phyloP scores from a whole-genome alignment of 2,888 invertebrate genomes.

The Malacosoma neustria region DNA sequence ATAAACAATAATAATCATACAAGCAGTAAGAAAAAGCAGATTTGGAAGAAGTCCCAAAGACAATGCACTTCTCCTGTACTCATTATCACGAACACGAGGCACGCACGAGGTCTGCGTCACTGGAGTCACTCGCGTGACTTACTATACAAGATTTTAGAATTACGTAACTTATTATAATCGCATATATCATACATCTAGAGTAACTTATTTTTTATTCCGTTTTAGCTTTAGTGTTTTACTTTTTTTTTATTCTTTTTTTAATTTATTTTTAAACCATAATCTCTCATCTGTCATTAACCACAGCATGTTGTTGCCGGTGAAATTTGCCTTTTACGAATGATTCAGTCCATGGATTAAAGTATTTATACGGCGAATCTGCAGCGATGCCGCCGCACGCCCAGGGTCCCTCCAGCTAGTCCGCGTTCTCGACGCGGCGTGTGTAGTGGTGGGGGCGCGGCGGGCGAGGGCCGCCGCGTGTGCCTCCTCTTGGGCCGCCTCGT shows the following conservation, averaged over 20 bases:
- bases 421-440: constrained; percentile 52
- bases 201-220: constrained; percentile 73
- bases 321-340: constrained; percentile 80
- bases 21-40: constrained; percentile 10
- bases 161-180: constrained; percentile 71
- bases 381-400: constrained; percentile 20
- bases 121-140: constrained; percentile 34
- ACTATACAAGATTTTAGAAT: constrained; percentile 66
- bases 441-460: constrained; percentile 43
- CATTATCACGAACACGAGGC: constrained; percentile 59
- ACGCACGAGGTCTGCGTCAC: constrained; percentile 39
- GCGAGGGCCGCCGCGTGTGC: constrained; percentile 28
- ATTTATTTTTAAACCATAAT: constrained; percentile 71
- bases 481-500: constrained; percentile 53
- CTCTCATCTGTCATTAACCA: constrained; percentile 73
- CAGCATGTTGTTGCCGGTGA: constrained; percentile 80
- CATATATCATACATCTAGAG: constrained; percentile 74
- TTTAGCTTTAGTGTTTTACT: constrained; percentile 73
- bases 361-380: constrained; percentile 23
- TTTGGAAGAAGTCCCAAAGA: constrained; percentile 45
- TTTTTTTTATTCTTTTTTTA: constrained; percentile 68
- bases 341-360: constrained; percentile 47
- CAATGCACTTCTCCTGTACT: constrained; percentile 56
- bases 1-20: no score
- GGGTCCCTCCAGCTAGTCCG: constrained; percentile 34